phyloP scores from a whole-genome alignment of 2,113 vertebrate species.

The Cavia aperea region DNA sequence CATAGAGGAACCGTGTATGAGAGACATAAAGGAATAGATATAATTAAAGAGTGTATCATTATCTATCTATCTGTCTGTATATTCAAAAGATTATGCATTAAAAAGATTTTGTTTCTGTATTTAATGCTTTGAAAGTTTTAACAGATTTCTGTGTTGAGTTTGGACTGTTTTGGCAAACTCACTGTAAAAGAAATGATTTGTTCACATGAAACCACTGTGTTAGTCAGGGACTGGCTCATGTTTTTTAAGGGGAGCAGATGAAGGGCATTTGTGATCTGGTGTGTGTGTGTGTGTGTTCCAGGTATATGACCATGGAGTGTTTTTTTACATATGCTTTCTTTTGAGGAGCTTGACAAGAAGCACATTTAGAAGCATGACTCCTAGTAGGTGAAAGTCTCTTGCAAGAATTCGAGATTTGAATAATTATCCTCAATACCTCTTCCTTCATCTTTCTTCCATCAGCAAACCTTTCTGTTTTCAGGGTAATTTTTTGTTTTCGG shows the following conservation, averaged over 20 bases:
- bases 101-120: background rate
- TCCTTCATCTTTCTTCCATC: background rate
- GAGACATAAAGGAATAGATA: constrained; percentile 50
- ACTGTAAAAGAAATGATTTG: background rate
- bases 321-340: background rate
- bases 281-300: background rate
- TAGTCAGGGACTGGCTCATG: background rate
- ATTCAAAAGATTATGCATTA: constrained; percentile 47
- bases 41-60: constrained; percentile 53
- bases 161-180: constrained; percentile 32
- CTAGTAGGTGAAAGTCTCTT: background rate
- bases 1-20: constrained; percentile 35
- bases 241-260: background rate
- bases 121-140: constrained; percentile 32
- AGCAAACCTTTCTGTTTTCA: background rate
- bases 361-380: background rate
- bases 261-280: background rate
- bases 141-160: constrained; percentile 30
- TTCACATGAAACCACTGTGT: background rate
- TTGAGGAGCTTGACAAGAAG: background rate
- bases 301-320: background rate
- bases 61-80: background rate
- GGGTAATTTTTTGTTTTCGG: background rate
- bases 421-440: background rate
- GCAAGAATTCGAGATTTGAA: background rate